A percentile compares a stretch with the other conserved stretches of the same genome.
Evolutionary conservation across 2,888 invertebrate species (phyloP).

Genomic region (Xanthia togata): DNA sequence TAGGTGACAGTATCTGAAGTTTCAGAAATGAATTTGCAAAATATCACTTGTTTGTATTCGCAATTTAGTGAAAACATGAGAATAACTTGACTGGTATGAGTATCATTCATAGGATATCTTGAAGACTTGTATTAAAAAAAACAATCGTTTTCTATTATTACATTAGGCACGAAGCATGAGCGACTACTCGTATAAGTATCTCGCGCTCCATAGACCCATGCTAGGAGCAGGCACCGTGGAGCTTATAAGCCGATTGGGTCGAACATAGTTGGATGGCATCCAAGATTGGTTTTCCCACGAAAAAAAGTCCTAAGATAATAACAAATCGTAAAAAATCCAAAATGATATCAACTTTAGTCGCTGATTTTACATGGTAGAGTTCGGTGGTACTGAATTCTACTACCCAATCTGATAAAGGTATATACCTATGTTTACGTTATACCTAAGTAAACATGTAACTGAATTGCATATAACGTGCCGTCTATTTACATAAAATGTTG

Average conservation of each 20-base stretch:
- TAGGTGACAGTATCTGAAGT: neutral
- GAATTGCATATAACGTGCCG: slow-evolving; percentile 72
- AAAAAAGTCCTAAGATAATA: neutral
- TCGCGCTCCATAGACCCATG: neutral
- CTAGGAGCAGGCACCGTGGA: neutral
- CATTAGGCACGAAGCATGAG: neutral
- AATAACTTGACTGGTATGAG: neutral
- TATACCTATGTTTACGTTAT: slow-evolving; percentile 69
- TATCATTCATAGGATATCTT: neutral
- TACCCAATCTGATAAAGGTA: slow-evolving; percentile 68
- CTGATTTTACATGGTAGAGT: neutral
- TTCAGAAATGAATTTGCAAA: slow-evolving; percentile 4
- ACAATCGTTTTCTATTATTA: neutral
- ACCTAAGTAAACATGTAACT: slow-evolving; percentile 67
- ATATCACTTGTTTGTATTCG: neutral
- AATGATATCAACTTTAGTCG: neutral
- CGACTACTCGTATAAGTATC: neutral
- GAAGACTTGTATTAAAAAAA: neutral
- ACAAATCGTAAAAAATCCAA: neutral
- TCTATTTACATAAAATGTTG: slow-evolving; percentile 77
- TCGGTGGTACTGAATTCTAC: slow-evolving; percentile 49
- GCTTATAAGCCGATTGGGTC: neutral
- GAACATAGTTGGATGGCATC: neutral
- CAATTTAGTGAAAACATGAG: neutral
- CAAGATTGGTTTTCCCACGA: neutral